Base-by-base conservation (phyloP, 2,113 vertebrate species). In the Tiliqua scincoides region DNA sequence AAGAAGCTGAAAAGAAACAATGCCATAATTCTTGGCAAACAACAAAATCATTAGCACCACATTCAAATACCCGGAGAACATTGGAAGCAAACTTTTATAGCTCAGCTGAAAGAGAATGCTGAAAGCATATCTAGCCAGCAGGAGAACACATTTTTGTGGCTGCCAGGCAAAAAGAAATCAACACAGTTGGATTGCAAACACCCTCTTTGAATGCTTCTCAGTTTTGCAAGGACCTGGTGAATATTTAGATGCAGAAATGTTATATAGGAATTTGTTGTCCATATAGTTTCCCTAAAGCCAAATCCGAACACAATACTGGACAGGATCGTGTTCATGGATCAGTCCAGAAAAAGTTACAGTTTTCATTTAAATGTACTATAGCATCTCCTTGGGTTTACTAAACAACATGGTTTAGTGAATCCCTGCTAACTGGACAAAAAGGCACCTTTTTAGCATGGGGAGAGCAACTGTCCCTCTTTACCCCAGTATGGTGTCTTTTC, bases 21-120 rank as follows among this genome's bases (percentile, higher is more conserved):
- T 85, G 92, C 75, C 74, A 83, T 90, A 84, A 91, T 79, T 91
- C 87, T 89, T 92, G 77, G 79, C 77, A 92, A 91, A 87, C 17
- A 87, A 48, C 81, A 72, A 67, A 91, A 89, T 85, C 37, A 72
- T 83, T 92, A 89, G 65, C 77, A 91, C 62, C 79, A 52, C 20
- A n/a, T 73, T 71, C 89, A 89, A 86, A 85, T 59, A 63, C 35
- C 71, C 89, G 79, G 87, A 89, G 88, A 91, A 79, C 87, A 89
- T 23, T 81, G 82, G 74, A 86, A 91, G 67, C 27, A 88, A 93
- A 85, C 20, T 2, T 62, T 59, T 6, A 2, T 37, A 65, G 30
- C 71, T 88, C 76, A 82, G 52, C 79, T 86, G 86, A 87, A 54
- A 91, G 75, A 82, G 23, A 1, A 40, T 89, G 90, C 18, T 43